phyloP scores from a whole-genome alignment of 2,113 vertebrate species.

The Caloenas nicobarica region DNA sequence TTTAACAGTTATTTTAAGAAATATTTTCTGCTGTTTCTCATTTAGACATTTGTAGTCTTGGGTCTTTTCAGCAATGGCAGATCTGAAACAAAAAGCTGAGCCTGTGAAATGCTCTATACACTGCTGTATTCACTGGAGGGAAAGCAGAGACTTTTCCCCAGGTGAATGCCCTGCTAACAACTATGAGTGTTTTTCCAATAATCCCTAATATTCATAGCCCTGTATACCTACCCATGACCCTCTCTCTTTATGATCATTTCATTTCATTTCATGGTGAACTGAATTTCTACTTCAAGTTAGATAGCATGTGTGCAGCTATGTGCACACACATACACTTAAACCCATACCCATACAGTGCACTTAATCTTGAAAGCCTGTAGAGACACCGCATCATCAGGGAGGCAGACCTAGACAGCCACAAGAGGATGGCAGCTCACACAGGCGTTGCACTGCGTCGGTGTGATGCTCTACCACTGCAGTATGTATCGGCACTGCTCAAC shows the following conservation, averaged over 20 bases:
- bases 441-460: accelerated
- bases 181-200: not conserved
- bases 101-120: not conserved
- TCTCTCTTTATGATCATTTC: not conserved
- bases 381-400: not conserved
- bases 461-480: not conserved
- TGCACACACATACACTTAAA: accelerated
- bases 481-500: accelerated
- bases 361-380: not conserved
- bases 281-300: not conserved
- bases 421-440: accelerated
- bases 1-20: slow-evolving; percentile 49
- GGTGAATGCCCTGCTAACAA: not conserved
- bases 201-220: not conserved
- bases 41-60: not conserved
- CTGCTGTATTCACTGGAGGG: not conserved
- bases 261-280: not conserved
- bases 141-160: not conserved
- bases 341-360: not conserved
- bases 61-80: not conserved
- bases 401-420: not conserved
- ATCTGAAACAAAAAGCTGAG: not conserved
- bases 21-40: not conserved
- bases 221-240: not conserved
- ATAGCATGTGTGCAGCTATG: accelerated